Evolutionary conservation across 37 sponge, comb jelly and placozoan genomes (phyloP).

Genomic region (Tethya wilhelma): DNA sequence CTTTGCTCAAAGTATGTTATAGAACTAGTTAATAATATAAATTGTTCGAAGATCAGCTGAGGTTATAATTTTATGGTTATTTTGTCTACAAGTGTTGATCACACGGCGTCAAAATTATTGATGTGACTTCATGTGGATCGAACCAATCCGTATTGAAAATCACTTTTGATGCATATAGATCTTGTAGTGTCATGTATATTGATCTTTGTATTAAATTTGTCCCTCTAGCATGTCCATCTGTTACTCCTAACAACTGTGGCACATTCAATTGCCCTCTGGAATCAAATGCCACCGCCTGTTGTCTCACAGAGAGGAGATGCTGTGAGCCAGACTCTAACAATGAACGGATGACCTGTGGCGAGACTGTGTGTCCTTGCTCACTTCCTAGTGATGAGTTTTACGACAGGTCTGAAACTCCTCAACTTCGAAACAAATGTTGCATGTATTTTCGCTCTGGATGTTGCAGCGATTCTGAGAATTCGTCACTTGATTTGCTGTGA

Average conservation of each 20-base stretch:
- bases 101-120: too few species aligned
- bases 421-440: background rate
- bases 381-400: background rate
- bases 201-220: too few species aligned
- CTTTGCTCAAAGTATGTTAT: too few species aligned
- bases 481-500: constrained; percentile 3
- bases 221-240: background rate
- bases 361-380: background rate
- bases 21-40: too few species aligned
- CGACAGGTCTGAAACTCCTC: background rate
- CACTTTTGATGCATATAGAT: too few species aligned
- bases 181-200: background rate
- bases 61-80: too few species aligned
- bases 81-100: too few species aligned
- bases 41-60: too few species aligned
- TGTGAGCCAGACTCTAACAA: background rate
- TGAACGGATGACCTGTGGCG: background rate
- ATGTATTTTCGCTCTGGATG: background rate
- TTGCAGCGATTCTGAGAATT: background rate
- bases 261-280: background rate
- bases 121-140: too few species aligned
- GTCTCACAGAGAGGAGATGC: background rate
- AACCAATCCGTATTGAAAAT: too few species aligned
- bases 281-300: too few species aligned
- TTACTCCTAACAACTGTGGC: background rate